A percentile compares a stretch with the other conserved stretches of the same genome.
These are phyloP conservation scores for Platichthys stellatus DNA, from an alignment of 2,113 vertebrate species.

Conservation along the genomic window DNA sequence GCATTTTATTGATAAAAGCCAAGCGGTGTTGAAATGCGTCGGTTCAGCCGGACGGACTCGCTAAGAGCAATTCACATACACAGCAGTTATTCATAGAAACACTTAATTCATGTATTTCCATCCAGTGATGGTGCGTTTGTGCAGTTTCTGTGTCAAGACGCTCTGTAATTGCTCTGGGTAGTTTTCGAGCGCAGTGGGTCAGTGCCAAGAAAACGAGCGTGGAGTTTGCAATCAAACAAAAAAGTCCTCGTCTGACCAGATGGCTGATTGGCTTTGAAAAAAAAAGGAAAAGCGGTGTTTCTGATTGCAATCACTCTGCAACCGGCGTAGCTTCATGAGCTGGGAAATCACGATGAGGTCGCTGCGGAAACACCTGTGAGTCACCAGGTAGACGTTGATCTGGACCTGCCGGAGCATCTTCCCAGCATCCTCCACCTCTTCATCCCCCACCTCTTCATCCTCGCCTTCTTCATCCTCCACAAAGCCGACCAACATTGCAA, in stretches of 20 bases:
- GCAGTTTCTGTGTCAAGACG: slow-evolving; percentile 6
- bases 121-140: background rate
- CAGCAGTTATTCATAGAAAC: slow-evolving; percentile 7
- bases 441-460: background rate
- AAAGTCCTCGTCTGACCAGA: slow-evolving; percentile 68
- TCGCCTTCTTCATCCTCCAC: background rate
- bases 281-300: slow-evolving; percentile 40
- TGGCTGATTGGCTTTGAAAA: slow-evolving; percentile 71
- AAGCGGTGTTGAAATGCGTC: slow-evolving; percentile 12
- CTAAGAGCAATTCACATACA: slow-evolving; percentile 12
- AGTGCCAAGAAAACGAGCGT: slow-evolving; percentile 28
- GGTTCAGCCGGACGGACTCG: background rate
- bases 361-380: slow-evolving; percentile 74
- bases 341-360: slow-evolving; percentile 47
- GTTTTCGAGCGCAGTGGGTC: slow-evolving; percentile 32
- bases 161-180: slow-evolving; percentile 16
- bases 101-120: slow-evolving; percentile 1
- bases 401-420: slow-evolving; percentile 44
- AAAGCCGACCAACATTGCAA: slow-evolving; percentile 24
- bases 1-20: slow-evolving; percentile 41
- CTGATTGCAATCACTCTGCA: slow-evolving; percentile 78
- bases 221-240: slow-evolving; percentile 65
- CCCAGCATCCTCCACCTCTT: slow-evolving; percentile 15
- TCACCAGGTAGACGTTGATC: slow-evolving; percentile 54
- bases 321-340: slow-evolving; percentile 69